These are phyloP conservation scores for Callocephalon fimbriatum DNA, from an alignment of 2,113 vertebrate species.

Conservation along the genomic window DNA sequence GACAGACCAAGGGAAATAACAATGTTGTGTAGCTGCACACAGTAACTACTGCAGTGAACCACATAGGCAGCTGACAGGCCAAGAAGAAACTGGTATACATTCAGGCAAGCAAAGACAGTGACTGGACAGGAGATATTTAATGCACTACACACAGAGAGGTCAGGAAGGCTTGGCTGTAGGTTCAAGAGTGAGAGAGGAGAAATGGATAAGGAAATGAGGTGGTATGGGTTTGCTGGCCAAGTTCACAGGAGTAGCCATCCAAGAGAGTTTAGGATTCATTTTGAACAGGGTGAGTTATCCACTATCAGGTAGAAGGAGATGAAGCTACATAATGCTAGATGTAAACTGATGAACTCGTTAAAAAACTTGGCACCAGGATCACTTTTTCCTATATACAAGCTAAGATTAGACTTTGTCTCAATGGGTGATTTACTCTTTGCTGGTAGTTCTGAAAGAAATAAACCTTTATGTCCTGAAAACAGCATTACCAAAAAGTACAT, in stretches of 20 bases:
- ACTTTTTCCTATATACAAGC: not conserved
- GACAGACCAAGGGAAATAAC: not conserved
- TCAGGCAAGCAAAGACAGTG: not conserved
- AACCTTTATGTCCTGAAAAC: not conserved
- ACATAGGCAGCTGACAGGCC: accelerated
- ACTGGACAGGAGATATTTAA: not conserved
- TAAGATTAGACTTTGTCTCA: not conserved
- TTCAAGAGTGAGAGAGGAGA: not conserved
- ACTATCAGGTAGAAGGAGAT: not conserved
- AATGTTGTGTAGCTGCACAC: not conserved
- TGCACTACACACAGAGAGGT: not conserved
- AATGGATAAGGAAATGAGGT: not conserved
- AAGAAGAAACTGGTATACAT: not conserved
- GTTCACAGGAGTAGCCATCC: not conserved
- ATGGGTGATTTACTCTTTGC: not conserved
- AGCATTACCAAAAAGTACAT: not conserved
- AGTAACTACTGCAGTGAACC: not conserved
- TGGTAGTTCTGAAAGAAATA: not conserved
- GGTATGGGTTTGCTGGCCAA: not conserved
- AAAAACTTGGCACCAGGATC: not conserved
- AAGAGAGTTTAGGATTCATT: not conserved
- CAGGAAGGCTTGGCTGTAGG: not conserved
- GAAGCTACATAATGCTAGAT: not conserved
- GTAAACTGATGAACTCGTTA: not conserved
- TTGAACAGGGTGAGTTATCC: not conserved